Evolutionary conservation across 2,797 vertebrate species (phyloP).

Genomic region (Enteromius anoplus): DNA sequence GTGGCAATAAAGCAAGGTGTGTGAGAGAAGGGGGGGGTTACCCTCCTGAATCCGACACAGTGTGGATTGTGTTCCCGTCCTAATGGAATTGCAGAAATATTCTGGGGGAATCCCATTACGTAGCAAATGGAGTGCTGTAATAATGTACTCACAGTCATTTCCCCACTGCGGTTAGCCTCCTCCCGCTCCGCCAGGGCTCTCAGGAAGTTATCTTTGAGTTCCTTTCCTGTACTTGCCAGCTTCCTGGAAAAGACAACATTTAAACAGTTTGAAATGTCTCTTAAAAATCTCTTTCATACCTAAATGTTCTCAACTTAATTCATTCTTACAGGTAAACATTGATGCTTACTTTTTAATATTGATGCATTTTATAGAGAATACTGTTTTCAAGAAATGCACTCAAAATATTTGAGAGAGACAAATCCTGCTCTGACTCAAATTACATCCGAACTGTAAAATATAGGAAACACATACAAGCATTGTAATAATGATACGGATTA

Average conservation of each 20-base stretch:
- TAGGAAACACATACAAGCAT: slow-evolving; percentile 12
- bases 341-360: slow-evolving; percentile 38
- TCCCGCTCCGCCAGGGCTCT: slow-evolving; percentile 83
- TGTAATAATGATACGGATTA: slow-evolving; percentile 10
- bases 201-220: slow-evolving; percentile 85
- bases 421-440: background rate
- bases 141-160: slow-evolving; percentile 85
- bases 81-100: slow-evolving; percentile 74
- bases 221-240: slow-evolving; percentile 81
- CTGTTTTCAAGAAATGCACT: background rate
- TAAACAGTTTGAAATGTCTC: slow-evolving; percentile 75
- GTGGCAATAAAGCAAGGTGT: slow-evolving; percentile 18
- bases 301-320: slow-evolving; percentile 65
- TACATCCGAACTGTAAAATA: slow-evolving; percentile 7
- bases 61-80: slow-evolving; percentile 73
- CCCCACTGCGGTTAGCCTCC: slow-evolving; percentile 83
- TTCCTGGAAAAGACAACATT: slow-evolving; percentile 81
- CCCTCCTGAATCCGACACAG: slow-evolving; percentile 69
- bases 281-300: slow-evolving; percentile 61
- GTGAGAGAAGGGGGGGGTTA: slow-evolving; percentile 16
- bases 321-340: slow-evolving; percentile 43
- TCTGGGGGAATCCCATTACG: slow-evolving; percentile 79
- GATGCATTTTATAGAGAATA: slow-evolving; percentile 23
- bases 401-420: slow-evolving; percentile 2
- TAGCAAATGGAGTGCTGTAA: slow-evolving; percentile 74